These are phyloP conservation scores for Calidris pugnax DNA, from an alignment of 2,113 vertebrate genomes.

Conservation along the genomic window DNA sequence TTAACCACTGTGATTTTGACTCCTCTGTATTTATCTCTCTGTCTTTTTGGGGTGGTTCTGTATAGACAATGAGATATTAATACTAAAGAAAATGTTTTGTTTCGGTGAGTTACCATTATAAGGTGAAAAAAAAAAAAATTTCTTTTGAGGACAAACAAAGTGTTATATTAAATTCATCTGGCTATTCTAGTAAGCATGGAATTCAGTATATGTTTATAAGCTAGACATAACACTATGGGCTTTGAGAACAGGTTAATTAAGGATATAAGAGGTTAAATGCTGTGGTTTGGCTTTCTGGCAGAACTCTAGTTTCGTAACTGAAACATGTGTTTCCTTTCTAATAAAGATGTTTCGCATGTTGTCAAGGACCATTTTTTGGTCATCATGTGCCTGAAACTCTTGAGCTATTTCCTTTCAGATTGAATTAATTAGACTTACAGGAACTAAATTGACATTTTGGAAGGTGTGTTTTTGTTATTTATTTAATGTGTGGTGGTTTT, in stretches of 20 bases:
- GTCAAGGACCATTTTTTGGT: constrained; percentile 68
- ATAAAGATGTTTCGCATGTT: constrained; percentile 75
- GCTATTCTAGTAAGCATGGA: not conserved
- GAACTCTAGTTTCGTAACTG: constrained; percentile 52
- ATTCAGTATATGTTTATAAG: not conserved
- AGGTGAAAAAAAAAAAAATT: not conserved
- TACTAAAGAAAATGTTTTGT: not conserved
- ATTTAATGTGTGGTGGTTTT: constrained; percentile 69
- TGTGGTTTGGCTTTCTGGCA: constrained; percentile 62
- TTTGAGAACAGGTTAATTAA: not conserved
- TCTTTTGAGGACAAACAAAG: not conserved
- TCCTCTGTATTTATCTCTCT: not conserved
- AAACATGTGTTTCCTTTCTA: constrained; percentile 59
- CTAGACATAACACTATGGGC: not conserved
- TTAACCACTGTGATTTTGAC: not conserved
- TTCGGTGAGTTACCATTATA: not conserved
- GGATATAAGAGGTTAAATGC: not conserved
- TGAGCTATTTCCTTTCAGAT: constrained; percentile 70
- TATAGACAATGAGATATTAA: not conserved
- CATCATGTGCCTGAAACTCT: constrained; percentile 45
- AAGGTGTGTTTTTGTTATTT: constrained; percentile 69
- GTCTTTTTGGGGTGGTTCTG: not conserved
- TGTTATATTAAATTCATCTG: not conserved
- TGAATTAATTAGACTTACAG: constrained; percentile 72
- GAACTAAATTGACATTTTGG: constrained; percentile 57